phyloP scores from a whole-genome alignment of 2,113 vertebrate genomes.

The Alexandromys fortis region DNA sequence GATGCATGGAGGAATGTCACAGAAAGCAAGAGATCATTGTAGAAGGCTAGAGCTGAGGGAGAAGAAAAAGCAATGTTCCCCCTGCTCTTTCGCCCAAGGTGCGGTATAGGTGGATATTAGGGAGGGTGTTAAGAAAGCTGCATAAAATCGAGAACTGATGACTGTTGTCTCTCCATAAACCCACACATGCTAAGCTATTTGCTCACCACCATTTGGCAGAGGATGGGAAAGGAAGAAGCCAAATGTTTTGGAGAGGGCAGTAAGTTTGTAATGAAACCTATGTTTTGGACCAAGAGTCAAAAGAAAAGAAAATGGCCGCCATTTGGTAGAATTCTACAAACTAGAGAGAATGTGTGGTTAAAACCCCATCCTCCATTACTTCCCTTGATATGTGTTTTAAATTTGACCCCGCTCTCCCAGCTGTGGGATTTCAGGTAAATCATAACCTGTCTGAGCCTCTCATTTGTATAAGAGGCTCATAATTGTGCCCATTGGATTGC shows the following conservation, averaged over 20 bases:
- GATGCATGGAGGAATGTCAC: neutral
- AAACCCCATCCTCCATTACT: neutral
- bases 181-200: slow-evolving; percentile 11
- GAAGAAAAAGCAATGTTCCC: neutral
- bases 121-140: neutral
- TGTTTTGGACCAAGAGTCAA: neutral
- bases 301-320: neutral
- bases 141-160: neutral
- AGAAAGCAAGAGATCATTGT: slow-evolving; percentile 48
- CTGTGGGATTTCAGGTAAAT: slow-evolving; percentile 11
- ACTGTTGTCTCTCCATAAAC: neutral
- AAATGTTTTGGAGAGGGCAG: neutral
- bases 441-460: slow-evolving; percentile 20
- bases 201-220: slow-evolving; percentile 27
- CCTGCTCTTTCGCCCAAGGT: neutral
- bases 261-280: neutral
- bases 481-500: slow-evolving; percentile 16
- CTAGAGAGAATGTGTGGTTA: neutral
- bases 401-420: neutral
- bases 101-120: neutral
- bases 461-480: neutral
- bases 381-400: neutral
- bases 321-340: slow-evolving; percentile 30
- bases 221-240: neutral
- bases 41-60: neutral